Base-by-base conservation (phyloP, 1,140 invertebrate species). In the Euwallacea fornicatus region DNA sequence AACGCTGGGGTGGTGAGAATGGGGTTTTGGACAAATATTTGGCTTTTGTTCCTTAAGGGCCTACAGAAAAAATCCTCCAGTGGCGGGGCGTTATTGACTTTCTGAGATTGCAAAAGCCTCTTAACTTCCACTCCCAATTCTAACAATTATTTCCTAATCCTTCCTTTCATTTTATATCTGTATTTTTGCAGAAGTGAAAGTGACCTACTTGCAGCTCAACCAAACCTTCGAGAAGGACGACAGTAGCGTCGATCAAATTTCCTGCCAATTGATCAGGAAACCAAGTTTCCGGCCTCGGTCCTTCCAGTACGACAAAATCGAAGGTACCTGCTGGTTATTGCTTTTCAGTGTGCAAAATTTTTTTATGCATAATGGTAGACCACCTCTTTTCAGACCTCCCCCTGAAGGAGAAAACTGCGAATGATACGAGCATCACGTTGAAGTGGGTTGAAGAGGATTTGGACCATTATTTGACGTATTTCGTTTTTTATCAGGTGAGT, bases 171-270 rank as follows among this genome's bases (percentile, higher is more conserved):
- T 33, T 50, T 50, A 50, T 50, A 4, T 50, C 7, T 11, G 7
- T 15, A 56, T 56, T 50, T 72, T 73, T 75, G 44, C 61, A 78
- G 76, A 78, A 60, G 72, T 78, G 6, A 78, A 77, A 75, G 66
- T 76, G 4, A 62, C 66, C 2, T 74, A 67, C 69, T 62, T 77
- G 50, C 73, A 76, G 54, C 55, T 74, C 9, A 71, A 69, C 46
- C 55, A 66, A 56, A 56, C 44, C n/a, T 69, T 68, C n/a, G 71
- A 43, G 2, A 41, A 62, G 41, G 64, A 75, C 43, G 53, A 75
- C n/a, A 15, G 13, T 9, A 63, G 46, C 9, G 53, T 56, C 0
- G 65, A 69, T 16, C 47, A 72, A 13, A 73, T 78, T 47, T 71
- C 74, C 9, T 78, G 77, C 53, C 76, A 77, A 44, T 54, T 77